Evolutionary conservation across 2,888 invertebrate genomes (phyloP).

Genomic region (Macaria notata): DNA sequence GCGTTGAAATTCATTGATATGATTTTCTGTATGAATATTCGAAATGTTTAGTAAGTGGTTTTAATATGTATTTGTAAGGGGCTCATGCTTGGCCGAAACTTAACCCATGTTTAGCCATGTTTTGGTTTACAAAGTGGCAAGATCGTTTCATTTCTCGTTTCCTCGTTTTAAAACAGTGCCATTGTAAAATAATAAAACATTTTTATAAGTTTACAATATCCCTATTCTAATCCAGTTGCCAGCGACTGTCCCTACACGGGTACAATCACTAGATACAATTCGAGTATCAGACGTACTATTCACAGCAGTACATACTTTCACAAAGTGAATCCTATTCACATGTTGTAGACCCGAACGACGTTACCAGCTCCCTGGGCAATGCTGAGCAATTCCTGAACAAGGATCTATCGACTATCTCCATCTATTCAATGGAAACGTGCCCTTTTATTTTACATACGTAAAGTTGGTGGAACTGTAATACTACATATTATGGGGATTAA

Average conservation of each 20-base stretch:
- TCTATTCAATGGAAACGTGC: slow-evolving; percentile 18
- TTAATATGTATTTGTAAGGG: too few species aligned
- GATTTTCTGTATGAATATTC: too few species aligned
- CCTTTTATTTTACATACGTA: slow-evolving; percentile 21
- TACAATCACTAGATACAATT: slow-evolving; percentile 23
- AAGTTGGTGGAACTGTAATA: too few species aligned
- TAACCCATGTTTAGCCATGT: too few species aligned
- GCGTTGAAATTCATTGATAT: too few species aligned
- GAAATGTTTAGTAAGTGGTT: too few species aligned
- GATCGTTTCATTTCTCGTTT: too few species aligned
- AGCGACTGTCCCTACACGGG: slow-evolving; percentile 19
- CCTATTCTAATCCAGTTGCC: neutral
- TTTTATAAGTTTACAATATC: neutral
- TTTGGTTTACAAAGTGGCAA: too few species aligned
- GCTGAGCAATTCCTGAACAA: slow-evolving; percentile 55
- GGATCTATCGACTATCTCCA: slow-evolving; percentile 45
- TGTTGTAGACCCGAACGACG: slow-evolving; percentile 41
- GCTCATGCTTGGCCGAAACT: too few species aligned
- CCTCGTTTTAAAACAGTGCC: too few species aligned
- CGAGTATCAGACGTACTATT: slow-evolving; percentile 1
- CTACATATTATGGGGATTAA: too few species aligned
- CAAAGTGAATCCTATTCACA: slow-evolving; percentile 51
- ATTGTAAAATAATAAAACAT: too few species aligned
- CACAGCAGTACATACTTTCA: slow-evolving; percentile 29
- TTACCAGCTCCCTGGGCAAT: slow-evolving; percentile 46